Base-by-base conservation (phyloP, 2,888 invertebrate genomes). In the Drosophila siamana region DNA sequence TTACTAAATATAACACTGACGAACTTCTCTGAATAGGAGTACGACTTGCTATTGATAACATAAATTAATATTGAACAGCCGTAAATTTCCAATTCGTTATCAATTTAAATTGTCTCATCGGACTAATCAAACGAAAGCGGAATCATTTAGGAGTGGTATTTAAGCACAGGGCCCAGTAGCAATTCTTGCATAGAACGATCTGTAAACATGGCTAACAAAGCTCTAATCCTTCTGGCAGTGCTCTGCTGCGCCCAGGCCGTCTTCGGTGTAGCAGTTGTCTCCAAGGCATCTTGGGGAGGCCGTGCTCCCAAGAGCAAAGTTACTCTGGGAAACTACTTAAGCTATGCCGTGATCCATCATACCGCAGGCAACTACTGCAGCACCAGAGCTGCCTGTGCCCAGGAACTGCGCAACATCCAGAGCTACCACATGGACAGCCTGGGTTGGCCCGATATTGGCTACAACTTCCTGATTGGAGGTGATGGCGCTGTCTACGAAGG, bases 401-500 rank as follows among this genome's bases (percentile, higher is more conserved):
- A 73, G 13, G 71, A 70, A 22, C 85, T 90, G 74, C 76, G 76
- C 26, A 80, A 66, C 48, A 89, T 90, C 56, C 90, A 90, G 72
- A 33, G 48, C 33, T 89, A 80, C 64, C 90, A 90, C 68, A 90
- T 90, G 86, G 70, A 84, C 36, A 44, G 65, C 4, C 59, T 80
- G 61, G 80, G 80, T 24, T 90, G 86, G 86, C 26, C 69, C 48
- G 90, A 90, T 65, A 90, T 90, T 60, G 88, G 88, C 22, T 90
- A 90, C 48, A 86, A 84, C 56, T 90, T 88, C 60, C 77, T 78
- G 3, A 81, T 90, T 48, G 89, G 89, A 41, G 89, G 78, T 13
- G 89, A 90, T 80, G 90, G 88, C 16, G 72, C 83, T 26, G 80
- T 89, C n/a, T 90, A 90, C 38, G 88, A 87, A 69, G 90, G 88